Conservation (phyloP, 2,888 invertebrate genomes). For the Diadegma fenestrale region DNA sequence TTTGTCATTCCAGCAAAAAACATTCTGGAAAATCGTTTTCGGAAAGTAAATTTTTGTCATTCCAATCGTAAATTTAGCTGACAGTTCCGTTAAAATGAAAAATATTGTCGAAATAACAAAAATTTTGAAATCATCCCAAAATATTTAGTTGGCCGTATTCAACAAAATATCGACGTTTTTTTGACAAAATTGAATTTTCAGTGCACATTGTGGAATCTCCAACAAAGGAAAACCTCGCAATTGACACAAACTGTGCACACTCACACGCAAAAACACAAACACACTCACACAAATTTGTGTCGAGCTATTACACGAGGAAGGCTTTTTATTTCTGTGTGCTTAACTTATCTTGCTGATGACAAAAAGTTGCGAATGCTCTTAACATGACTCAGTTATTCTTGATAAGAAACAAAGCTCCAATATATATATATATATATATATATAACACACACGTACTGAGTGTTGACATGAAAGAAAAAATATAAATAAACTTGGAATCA, state of each 20-base stretch:
- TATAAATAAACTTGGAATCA: not conserved
- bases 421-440: too few species aligned
- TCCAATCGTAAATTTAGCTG: too few species aligned
- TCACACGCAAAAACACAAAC: not conserved
- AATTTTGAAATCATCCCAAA: too few species aligned
- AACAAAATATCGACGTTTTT: too few species aligned
- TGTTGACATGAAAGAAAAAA: not conserved
- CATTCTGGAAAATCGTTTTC: too few species aligned
- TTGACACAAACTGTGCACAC: conserved; percentile 27
- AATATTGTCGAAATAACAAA: too few species aligned
- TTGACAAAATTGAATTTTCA: too few species aligned
- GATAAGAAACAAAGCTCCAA: conserved; percentile 39
- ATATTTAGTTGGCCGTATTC: too few species aligned
- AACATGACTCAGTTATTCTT: conserved; percentile 54
- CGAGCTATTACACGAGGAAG: conserved; percentile 4
- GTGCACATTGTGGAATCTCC: conserved; percentile 13
- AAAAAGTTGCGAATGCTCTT: conserved; percentile 51
- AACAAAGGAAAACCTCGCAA: conserved; percentile 55
- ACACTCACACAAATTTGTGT: not conserved
- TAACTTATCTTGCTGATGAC: conserved; percentile 53
- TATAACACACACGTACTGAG: not conserved
- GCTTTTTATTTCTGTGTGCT: conserved; percentile 57
- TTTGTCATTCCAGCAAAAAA: too few species aligned
- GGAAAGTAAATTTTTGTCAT: too few species aligned
- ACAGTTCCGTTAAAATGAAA: too few species aligned